Conservation (phyloP, 2,888 invertebrate species). For the Melitaea athalia region DNA sequence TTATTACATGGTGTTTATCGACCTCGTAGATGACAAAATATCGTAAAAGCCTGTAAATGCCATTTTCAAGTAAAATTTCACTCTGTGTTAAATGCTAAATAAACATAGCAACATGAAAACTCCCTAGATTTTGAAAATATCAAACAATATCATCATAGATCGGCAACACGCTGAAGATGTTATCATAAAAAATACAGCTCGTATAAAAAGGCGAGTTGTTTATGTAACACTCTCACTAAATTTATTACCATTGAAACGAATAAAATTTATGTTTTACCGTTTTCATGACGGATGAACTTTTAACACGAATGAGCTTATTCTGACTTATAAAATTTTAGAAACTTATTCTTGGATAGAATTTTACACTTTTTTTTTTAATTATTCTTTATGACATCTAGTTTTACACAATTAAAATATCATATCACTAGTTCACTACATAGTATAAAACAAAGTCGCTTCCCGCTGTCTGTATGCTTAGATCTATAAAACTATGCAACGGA, state of each 20-base stretch:
- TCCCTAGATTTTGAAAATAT: not conserved
- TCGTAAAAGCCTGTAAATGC: not conserved
- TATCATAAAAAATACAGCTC: not conserved
- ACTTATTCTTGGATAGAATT: too few species aligned
- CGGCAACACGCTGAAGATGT: not conserved
- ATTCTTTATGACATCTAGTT: too few species aligned
- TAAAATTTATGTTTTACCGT: conserved; percentile 38
- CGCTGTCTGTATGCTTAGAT: too few species aligned
- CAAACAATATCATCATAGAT: too few species aligned
- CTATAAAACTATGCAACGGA: too few species aligned
- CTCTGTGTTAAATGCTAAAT: not conserved
- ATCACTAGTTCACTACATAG: too few species aligned
- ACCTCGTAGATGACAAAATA: not conserved
- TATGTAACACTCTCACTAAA: conserved; percentile 16
- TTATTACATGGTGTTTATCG: not conserved
- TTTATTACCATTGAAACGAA: conserved; percentile 32
- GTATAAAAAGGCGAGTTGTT: conserved; percentile 18
- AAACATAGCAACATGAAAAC: not conserved
- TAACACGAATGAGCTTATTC: conserved; percentile 29
- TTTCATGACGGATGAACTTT: conserved; percentile 32
- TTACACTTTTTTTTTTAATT: too few species aligned
- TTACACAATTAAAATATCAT: too few species aligned
- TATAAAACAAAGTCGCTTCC: too few species aligned
- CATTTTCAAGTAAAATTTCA: not conserved
- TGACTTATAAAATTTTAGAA: not conserved